phyloP scores from a whole-genome alignment of 1,140 invertebrate genomes.

The Pseudomyrmex sp. region DNA sequence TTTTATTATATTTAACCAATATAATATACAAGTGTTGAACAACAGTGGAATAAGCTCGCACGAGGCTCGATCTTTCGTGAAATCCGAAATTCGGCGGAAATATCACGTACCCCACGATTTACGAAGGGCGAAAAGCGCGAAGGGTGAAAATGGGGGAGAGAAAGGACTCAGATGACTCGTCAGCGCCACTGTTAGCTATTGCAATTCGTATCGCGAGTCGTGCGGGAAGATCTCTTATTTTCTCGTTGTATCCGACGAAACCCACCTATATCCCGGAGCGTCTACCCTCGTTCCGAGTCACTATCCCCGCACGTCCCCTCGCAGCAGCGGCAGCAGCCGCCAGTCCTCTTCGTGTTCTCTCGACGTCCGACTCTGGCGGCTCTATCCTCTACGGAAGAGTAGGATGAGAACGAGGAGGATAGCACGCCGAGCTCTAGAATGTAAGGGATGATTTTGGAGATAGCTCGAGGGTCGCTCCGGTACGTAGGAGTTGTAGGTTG shows the following conservation, averaged over 20 bases:
- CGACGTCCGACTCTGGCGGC: conserved; percentile 76
- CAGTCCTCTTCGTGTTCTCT: conserved; percentile 59
- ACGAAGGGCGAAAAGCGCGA: conserved; percentile 17
- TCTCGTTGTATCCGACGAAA: conserved; percentile 77
- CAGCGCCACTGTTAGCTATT: conserved; percentile 66
- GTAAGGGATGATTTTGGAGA: conserved; percentile 86
- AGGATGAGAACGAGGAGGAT: conserved; percentile 67
- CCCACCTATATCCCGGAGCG: conserved; percentile 71
- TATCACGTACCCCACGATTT: background rate
- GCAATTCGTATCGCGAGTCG: conserved; percentile 78
- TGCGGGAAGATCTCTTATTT: conserved; percentile 81
- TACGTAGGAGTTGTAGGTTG: conserved; percentile 76
- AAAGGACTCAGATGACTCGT: conserved; percentile 31
- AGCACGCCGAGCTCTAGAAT: conserved; percentile 78
- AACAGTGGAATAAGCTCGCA: background rate
- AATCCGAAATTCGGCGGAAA: conserved; percentile 8
- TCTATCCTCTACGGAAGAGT: conserved; percentile 72
- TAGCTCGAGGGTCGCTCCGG: conserved; percentile 83
- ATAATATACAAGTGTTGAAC: background rate
- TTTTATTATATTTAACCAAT: background rate
- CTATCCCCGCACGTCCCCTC: conserved; percentile 16
- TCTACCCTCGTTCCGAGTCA: conserved; percentile 70
- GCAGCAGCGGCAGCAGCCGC: conserved; percentile 19
- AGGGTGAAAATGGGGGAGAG: conserved; percentile 33
- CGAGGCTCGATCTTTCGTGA: background rate